Percentiles rank a stretch among this genome's conserved stretches.
phyloP scores from a whole-genome alignment of 2,888 invertebrate species.

The Portevinia maculata region DNA sequence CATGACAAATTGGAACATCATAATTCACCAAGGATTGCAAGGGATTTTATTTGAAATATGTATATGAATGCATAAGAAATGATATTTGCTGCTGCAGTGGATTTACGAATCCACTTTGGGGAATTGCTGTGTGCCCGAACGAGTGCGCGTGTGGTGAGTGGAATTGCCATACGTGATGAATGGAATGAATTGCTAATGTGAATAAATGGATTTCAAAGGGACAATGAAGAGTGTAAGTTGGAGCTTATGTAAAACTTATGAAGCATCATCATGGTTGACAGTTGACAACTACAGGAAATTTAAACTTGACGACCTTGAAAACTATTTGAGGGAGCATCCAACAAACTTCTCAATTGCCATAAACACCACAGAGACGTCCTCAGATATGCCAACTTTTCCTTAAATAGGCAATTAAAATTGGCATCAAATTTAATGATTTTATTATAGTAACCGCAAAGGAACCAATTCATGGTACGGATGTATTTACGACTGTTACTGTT shows the following conservation, averaged over 20 bases:
- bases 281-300: neutral
- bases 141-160: neutral
- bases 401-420: conserved; percentile 42
- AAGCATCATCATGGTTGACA: neutral
- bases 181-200: neutral
- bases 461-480: neutral
- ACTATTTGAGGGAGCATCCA: too few relatives aligned
- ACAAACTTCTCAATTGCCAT: too few relatives aligned
- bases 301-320: neutral
- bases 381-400: conserved; percentile 13
- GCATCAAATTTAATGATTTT: conserved; percentile 45
- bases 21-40: conserved; percentile 38
- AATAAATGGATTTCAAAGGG: neutral
- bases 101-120: conserved; percentile 19
- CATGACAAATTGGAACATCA: conserved; percentile 51
- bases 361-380: conserved; percentile 3
- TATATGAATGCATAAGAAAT: conserved; percentile 5
- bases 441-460: conserved; percentile 33
- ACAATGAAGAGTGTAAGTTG: neutral
- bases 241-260: neutral
- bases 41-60: conserved; percentile 38
- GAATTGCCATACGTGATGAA: conserved; percentile 11
- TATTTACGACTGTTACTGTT: neutral
- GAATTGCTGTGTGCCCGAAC: neutral
- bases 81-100: conserved; percentile 3